These are phyloP conservation scores for Clarias platycephalus DNA, from an alignment of 2,797 vertebrate species.

Conservation along the genomic window DNA sequence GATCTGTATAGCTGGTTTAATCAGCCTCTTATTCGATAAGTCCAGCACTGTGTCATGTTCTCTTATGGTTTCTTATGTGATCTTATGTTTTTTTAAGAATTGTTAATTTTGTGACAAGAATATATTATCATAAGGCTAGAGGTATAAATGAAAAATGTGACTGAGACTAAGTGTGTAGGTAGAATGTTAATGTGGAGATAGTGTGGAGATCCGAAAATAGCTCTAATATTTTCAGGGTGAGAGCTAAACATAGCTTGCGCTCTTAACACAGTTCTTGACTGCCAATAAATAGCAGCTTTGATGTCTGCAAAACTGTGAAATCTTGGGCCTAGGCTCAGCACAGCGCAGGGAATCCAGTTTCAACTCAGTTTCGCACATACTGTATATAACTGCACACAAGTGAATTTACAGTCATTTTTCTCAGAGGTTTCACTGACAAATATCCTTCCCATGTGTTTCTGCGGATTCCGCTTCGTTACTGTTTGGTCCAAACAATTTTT, in stretches of 20 bases:
- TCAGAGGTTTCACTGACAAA: background rate
- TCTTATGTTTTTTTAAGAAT: background rate
- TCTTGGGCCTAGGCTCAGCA: background rate
- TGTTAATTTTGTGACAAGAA: background rate
- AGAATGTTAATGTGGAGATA: background rate
- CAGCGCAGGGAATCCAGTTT: constrained; percentile 13
- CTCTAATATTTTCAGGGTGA: constrained; percentile 1
- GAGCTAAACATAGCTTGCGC: constrained; percentile 34
- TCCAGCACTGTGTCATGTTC: background rate
- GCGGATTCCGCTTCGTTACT: background rate
- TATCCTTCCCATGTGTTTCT: background rate
- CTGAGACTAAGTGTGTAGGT: constrained; percentile 1
- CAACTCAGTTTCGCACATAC: background rate
- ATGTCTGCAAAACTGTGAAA: constrained; percentile 31
- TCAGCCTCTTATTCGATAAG: background rate
- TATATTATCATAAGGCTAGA: background rate
- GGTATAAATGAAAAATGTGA: background rate
- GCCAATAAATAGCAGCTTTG: constrained; percentile 28
- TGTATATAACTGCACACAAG: background rate
- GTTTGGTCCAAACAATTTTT: background rate
- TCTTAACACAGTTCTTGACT: constrained; percentile 23
- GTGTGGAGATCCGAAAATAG: background rate
- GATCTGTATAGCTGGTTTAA: background rate
- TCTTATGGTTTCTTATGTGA: background rate
- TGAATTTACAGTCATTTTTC: background rate